Percentiles rank a stretch among this genome's conserved stretches.
Evolutionary conservation across 2,797 vertebrate genomes (phyloP).

Genomic region (Dromococcyx pavoninus): DNA sequence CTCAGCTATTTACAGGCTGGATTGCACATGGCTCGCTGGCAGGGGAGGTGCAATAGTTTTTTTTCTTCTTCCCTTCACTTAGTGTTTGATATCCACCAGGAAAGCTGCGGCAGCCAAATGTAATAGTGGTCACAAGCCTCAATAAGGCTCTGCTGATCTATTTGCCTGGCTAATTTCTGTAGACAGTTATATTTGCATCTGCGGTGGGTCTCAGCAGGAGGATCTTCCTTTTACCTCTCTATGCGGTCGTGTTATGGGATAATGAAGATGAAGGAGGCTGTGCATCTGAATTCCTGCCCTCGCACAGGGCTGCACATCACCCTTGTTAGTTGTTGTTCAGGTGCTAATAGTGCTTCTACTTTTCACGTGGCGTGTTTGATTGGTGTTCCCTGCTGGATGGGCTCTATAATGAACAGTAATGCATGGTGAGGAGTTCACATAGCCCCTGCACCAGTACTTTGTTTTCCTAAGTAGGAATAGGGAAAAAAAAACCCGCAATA

Average conservation of each 20-base stretch:
- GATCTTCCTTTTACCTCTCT: slow-evolving; percentile 8
- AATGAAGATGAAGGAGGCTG: slow-evolving; percentile 65
- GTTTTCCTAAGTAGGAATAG: background rate
- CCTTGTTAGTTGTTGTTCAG: slow-evolving; percentile 9
- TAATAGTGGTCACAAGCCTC: background rate
- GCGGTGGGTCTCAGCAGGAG: slow-evolving; percentile 13
- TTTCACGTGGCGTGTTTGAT: slow-evolving; percentile 12
- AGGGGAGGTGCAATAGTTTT: background rate
- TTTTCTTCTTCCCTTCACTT: background rate
- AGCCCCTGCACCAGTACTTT: background rate
- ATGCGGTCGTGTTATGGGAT: background rate
- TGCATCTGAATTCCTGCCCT: slow-evolving; percentile 24
- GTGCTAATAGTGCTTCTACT: slow-evolving; percentile 1
- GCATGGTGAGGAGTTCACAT: background rate
- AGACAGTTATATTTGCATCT: slow-evolving; percentile 31
- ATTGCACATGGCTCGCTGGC: background rate
- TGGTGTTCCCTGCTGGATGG: slow-evolving; percentile 10
- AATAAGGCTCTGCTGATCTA: background rate
- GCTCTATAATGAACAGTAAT: slow-evolving; percentile 41
- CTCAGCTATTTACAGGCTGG: slow-evolving; percentile 20
- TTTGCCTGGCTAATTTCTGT: slow-evolving; percentile 60
- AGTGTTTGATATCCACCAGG: slow-evolving; percentile 11
- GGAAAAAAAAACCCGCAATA: background rate
- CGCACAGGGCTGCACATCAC: background rate
- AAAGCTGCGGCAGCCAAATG: background rate